Evolutionary conservation across 2,113 vertebrate species (phyloP).

Genomic region (Anoplopoma fimbria): DNA sequence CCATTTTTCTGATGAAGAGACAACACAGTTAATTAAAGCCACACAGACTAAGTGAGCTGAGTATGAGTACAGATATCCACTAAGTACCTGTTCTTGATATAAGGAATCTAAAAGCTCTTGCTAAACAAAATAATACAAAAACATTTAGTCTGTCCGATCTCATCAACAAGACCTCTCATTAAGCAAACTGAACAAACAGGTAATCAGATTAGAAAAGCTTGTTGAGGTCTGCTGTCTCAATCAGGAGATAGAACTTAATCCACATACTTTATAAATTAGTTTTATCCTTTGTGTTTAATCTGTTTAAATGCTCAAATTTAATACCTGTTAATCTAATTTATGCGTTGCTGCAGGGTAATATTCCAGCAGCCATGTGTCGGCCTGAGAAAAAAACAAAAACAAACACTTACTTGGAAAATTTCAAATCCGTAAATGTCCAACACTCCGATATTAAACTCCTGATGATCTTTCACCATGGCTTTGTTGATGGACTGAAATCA

Average conservation of each 20-base stretch:
- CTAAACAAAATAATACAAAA: constrained; percentile 21
- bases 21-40: constrained; percentile 25
- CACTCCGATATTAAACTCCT: constrained; percentile 95
- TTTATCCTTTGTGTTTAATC: constrained; percentile 67
- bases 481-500: constrained; percentile 94
- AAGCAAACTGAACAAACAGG: constrained; percentile 56
- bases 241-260: constrained; percentile 72
- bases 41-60: background rate
- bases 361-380: constrained; percentile 8
- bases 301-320: constrained; percentile 64
- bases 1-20: constrained; percentile 93
- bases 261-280: constrained; percentile 62
- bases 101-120: background rate
- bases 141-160: constrained; percentile 16
- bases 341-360: constrained; percentile 26
- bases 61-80: constrained; percentile 45
- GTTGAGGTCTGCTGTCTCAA: constrained; percentile 61
- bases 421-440: constrained; percentile 99
- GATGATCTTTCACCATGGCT: constrained; percentile 95
- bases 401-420: constrained; percentile 92
- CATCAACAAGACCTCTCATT: constrained; percentile 24
- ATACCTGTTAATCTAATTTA: constrained; percentile 61
- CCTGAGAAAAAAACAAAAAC: background rate
- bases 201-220: constrained; percentile 74
- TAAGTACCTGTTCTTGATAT: constrained; percentile 1